Percentiles rank a stretch among this genome's conserved stretches.
phyloP scores from a whole-genome alignment of 2,888 invertebrate genomes.

The Clivina fossor region DNA sequence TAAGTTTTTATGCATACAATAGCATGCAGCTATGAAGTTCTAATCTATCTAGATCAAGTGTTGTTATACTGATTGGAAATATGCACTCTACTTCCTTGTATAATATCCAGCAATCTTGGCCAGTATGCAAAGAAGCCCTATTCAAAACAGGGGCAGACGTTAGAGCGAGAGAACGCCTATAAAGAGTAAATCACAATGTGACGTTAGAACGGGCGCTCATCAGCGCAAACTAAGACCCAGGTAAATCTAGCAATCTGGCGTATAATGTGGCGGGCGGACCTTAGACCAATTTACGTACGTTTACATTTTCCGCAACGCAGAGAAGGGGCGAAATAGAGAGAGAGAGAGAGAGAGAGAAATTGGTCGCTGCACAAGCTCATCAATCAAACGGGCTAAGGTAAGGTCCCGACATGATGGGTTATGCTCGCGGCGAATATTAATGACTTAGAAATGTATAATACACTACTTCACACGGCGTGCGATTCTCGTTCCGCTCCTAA shows the following conservation, averaged over 20 bases:
- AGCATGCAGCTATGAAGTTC: neutral
- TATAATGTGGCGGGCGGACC: slow-evolving; percentile 45
- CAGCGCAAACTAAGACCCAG: slow-evolving; percentile 38
- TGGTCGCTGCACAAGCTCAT: slow-evolving; percentile 46
- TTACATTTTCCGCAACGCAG: slow-evolving; percentile 47
- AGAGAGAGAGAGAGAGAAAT: slow-evolving; percentile 41
- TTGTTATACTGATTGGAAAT: too few relatives aligned
- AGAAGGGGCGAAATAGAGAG: slow-evolving; percentile 46
- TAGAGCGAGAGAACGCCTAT: neutral
- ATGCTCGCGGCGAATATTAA: slow-evolving; percentile 51
- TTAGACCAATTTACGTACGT: slow-evolving; percentile 51
- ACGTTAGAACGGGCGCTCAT: slow-evolving; percentile 22
- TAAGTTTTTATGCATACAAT: too few relatives aligned
- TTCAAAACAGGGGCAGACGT: neutral
- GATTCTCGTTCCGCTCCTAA: too few relatives aligned
- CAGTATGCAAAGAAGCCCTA: too few relatives aligned
- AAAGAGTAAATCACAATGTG: slow-evolving; percentile 12
- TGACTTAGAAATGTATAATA: slow-evolving; percentile 46
- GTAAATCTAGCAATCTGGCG: slow-evolving; percentile 45
- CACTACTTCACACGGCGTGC: slow-evolving; percentile 35
- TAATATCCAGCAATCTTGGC: too few relatives aligned
- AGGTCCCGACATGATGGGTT: slow-evolving; percentile 49
- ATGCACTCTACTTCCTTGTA: too few relatives aligned
- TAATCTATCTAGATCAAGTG: neutral
- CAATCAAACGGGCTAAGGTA: slow-evolving; percentile 49